phyloP scores from a whole-genome alignment of 2,113 vertebrate species.

The Mustela nigripes region DNA sequence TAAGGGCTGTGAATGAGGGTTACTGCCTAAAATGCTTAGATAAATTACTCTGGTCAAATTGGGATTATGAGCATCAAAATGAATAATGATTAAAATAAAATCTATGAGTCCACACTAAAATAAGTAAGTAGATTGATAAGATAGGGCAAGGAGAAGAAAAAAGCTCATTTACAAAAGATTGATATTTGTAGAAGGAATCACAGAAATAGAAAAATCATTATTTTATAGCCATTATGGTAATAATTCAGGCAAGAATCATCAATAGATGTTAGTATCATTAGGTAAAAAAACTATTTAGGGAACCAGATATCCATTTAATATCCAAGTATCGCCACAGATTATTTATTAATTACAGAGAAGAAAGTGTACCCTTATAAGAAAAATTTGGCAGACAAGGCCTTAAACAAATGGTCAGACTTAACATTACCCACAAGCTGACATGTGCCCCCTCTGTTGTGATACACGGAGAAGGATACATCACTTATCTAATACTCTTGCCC shows the following conservation, averaged over 20 bases:
- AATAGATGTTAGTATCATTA: neutral
- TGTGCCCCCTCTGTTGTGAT: neutral
- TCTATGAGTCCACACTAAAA: neutral
- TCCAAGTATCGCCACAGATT: neutral
- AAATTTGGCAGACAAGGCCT: neutral
- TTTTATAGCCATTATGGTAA: conserved; percentile 18
- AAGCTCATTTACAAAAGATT: neutral
- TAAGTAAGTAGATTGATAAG: neutral
- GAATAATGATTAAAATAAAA: neutral
- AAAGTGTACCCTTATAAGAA: neutral
- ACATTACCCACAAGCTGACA: neutral
- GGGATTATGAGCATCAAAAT: neutral
- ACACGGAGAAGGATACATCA: neutral
- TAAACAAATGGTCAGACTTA: neutral
- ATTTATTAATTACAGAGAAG: neutral
- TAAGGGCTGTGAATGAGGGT: neutral
- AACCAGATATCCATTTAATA: neutral
- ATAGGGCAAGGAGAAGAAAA: neutral
- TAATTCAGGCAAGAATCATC: conserved; percentile 8
- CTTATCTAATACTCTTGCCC: neutral
- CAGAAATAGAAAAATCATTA: neutral
- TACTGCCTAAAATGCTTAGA: neutral
- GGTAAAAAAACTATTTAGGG: neutral
- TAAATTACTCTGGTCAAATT: neutral
- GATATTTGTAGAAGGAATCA: neutral